Percentiles rank a stretch among this genome's conserved stretches.
Evolutionary conservation across 2,113 vertebrate genomes (phyloP).

Genomic region (Smithornis capensis): DNA sequence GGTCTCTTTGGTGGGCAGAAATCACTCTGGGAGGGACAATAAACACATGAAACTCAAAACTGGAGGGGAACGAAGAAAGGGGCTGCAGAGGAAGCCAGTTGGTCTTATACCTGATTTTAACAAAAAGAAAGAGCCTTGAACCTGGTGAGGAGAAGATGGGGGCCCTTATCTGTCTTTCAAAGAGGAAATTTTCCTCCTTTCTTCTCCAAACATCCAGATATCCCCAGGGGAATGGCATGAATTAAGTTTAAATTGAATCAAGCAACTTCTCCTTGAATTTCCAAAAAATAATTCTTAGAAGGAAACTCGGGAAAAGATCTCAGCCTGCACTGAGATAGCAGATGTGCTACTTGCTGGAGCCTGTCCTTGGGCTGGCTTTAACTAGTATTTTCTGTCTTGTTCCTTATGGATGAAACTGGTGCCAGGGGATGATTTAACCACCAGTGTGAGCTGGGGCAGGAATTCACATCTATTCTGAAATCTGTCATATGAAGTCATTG

Average conservation of each 20-base stretch:
- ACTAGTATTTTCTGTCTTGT: background rate
- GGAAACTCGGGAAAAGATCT: background rate
- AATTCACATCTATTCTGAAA: background rate
- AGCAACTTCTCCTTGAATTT: background rate
- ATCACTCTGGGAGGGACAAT: background rate
- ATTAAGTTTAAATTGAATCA: background rate
- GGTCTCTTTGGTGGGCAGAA: background rate
- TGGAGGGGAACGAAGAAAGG: background rate
- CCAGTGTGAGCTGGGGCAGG: background rate
- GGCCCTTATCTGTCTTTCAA: background rate
- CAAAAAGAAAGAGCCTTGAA: background rate
- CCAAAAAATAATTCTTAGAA: background rate
- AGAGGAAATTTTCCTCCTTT: background rate
- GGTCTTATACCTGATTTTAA: background rate
- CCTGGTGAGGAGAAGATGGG: background rate
- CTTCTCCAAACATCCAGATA: background rate
- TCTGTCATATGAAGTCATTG: background rate
- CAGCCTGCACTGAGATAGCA: background rate
- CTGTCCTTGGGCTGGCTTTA: background rate
- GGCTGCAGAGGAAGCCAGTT: background rate
- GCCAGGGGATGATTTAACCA: background rate
- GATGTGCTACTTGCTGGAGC: background rate
- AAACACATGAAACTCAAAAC: background rate
- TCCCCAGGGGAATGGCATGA: background rate
- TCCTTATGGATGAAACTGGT: background rate